phyloP scores from a whole-genome alignment of 2,797 vertebrate genomes.

The Micropoecilia bifurca region DNA sequence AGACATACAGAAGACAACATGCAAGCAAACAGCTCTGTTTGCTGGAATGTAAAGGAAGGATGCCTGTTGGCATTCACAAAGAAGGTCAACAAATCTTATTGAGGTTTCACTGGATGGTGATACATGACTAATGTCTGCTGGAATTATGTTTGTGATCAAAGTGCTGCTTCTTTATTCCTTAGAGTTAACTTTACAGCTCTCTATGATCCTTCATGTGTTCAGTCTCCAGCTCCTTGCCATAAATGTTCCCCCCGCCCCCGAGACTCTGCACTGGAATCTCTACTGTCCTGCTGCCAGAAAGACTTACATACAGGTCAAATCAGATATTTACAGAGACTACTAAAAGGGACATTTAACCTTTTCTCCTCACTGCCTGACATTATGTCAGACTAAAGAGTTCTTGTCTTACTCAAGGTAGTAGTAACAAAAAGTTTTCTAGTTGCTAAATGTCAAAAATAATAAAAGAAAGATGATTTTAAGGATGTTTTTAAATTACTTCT shows the following conservation, averaged over 20 bases:
- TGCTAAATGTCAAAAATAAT: not conserved
- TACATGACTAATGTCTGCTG: constrained; percentile 40
- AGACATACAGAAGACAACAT: constrained; percentile 66
- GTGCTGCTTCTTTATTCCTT: constrained; percentile 10
- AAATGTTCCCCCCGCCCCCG: not conserved
- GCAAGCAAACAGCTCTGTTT: constrained; percentile 78
- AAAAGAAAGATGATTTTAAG: not conserved
- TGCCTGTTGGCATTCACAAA: constrained; percentile 42
- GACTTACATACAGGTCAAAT: not conserved
- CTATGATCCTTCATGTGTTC: not conserved
- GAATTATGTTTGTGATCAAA: constrained; percentile 20
- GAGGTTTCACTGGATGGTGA: constrained; percentile 31
- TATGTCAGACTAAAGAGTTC: not conserved
- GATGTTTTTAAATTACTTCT: not conserved
- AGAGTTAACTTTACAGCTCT: constrained; percentile 8
- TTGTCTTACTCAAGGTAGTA: not conserved
- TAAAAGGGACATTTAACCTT: not conserved
- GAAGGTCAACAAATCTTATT: constrained; percentile 67
- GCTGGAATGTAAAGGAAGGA: constrained; percentile 54
- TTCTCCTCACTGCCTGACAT: not conserved
- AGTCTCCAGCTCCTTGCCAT: not conserved
- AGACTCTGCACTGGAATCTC: not conserved
- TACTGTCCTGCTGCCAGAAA: not conserved
- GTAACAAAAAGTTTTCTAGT: not conserved
- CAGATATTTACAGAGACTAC: not conserved